Conservation (phyloP, 2,797 vertebrate species). For the Premnoplex brunnescens region DNA sequence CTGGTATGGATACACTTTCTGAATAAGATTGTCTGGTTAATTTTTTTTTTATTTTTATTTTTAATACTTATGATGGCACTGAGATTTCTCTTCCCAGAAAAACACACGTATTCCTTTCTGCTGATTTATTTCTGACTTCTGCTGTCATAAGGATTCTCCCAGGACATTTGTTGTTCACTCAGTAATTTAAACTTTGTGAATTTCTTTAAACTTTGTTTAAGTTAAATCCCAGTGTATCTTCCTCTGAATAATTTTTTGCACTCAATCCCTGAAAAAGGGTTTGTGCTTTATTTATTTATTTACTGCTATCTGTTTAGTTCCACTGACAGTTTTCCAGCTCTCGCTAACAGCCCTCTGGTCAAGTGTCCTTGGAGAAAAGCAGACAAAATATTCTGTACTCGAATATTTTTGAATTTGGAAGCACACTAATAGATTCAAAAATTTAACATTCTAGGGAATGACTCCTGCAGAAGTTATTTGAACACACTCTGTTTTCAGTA, state of each 20-base stretch:
- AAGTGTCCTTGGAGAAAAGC: constrained; percentile 38
- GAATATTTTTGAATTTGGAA: constrained; percentile 43
- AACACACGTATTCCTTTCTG: constrained; percentile 7
- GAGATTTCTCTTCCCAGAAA: constrained; percentile 26
- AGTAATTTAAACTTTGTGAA: constrained; percentile 48
- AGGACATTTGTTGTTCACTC: constrained; percentile 34
- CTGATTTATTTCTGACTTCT: constrained; percentile 44
- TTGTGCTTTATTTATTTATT: constrained; percentile 28
- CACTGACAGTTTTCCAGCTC: constrained; percentile 23
- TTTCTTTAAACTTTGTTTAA: constrained; percentile 62
- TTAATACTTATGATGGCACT: constrained; percentile 3
- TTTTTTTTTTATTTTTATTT: constrained; percentile 14
- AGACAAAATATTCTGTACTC: constrained; percentile 5
- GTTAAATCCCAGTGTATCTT: constrained; percentile 26
- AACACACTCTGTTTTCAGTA: neutral
- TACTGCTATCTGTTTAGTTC: neutral
- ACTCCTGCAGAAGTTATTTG: neutral
- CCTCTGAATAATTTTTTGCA: constrained; percentile 26
- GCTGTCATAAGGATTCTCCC: constrained; percentile 29
- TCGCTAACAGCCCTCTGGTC: constrained; percentile 35
- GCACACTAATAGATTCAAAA: neutral
- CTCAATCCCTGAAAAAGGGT: neutral
- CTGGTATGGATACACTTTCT: constrained; percentile 27
- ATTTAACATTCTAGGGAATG: constrained; percentile 11
- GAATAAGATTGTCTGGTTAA: neutral